These are phyloP conservation scores for Pygoscelis antarcticus DNA, from an alignment of 2,113 vertebrate genomes.

Conservation along the genomic window DNA sequence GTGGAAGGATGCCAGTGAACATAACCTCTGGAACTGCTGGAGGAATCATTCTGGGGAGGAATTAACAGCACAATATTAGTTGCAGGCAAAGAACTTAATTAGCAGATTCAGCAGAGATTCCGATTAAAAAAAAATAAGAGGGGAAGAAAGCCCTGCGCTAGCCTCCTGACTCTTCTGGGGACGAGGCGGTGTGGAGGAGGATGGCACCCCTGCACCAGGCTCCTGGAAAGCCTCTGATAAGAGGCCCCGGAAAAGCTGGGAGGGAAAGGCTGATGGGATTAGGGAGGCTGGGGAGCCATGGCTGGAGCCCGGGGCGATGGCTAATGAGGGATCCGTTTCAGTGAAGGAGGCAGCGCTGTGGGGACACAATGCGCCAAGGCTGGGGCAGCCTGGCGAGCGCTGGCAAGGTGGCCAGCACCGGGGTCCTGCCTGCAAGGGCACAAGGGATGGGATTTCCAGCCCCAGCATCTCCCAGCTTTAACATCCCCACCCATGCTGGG, in stretches of 20 bases:
- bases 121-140: not conserved
- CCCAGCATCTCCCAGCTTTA: not conserved
- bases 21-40: constrained; percentile 18
- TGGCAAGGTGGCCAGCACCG: not conserved
- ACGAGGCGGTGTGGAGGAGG: accelerated
- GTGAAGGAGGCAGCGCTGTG: not conserved
- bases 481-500: not conserved
- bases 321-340: not conserved
- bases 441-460: not conserved
- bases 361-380: not conserved
- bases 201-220: not conserved
- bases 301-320: not conserved
- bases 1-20: constrained; percentile 45
- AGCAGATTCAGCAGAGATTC: constrained; percentile 55
- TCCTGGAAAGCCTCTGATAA: not conserved
- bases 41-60: constrained; percentile 24
- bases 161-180: not conserved
- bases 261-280: not conserved
- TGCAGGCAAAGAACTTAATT: constrained; percentile 63
- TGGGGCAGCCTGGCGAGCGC: not conserved
- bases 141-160: not conserved
- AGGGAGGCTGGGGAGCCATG: not conserved
- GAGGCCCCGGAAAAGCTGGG: not conserved
- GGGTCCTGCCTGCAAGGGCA: not conserved
- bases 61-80: constrained; percentile 34